phyloP scores from a whole-genome alignment of 2,113 vertebrate species.

The Caretta caretta region DNA sequence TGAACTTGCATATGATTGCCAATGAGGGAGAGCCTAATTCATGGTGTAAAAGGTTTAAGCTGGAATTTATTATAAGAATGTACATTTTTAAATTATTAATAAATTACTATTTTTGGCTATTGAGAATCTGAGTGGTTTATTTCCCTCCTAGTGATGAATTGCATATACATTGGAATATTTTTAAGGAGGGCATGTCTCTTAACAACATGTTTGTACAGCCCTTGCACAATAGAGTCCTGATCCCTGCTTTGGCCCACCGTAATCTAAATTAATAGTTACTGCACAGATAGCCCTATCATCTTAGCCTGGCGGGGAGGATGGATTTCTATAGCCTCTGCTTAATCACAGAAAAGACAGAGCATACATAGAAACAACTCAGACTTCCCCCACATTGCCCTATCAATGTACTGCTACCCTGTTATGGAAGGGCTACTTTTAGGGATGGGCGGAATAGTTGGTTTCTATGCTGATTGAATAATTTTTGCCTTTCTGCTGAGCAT shows the following conservation, averaged over 20 bases:
- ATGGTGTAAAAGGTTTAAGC: conserved; percentile 80
- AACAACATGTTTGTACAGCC: conserved; percentile 20
- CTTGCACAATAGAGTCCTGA: conserved; percentile 31
- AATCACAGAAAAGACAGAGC: not conserved
- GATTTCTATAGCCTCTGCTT: not conserved
- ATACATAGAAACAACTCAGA: not conserved
- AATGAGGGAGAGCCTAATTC: conserved; percentile 79
- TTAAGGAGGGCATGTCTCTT: conserved; percentile 34
- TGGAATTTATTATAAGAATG: conserved; percentile 93
- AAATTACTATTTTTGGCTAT: conserved; percentile 99
- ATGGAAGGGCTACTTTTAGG: not conserved
- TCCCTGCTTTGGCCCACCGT: not conserved
- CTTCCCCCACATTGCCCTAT: not conserved
- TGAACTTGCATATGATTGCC: conserved; percentile 78
- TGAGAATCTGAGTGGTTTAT: conserved; percentile 66
- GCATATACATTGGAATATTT: conserved; percentile 4
- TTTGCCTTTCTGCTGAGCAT: not conserved
- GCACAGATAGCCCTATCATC: not conserved
- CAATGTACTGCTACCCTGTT: not conserved
- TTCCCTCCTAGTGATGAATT: conserved; percentile 12
- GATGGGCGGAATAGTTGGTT: not conserved
- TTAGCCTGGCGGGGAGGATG: not conserved
- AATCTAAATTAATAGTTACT: conserved; percentile 16
- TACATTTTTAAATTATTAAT: conserved; percentile 99
- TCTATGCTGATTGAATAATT: not conserved